Base-by-base conservation (phyloP, 2,797 vertebrate species). In the Halcyon smyrnensis region DNA sequence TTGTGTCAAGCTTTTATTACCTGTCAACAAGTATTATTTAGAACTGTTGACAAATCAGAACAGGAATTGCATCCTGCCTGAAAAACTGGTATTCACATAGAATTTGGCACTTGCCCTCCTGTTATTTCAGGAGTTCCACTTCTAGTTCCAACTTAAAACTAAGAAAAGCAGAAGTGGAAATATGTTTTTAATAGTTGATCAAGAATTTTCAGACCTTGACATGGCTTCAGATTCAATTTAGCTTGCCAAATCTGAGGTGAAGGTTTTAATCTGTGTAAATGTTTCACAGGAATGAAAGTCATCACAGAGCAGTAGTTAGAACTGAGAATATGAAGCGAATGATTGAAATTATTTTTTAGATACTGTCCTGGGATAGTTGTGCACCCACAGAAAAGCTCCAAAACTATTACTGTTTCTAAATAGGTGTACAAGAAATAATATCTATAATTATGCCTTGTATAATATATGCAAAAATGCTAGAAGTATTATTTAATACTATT, bases 1-100 rank as follows among this genome's bases (percentile, higher is more conserved):
- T 87, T 92, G 71, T 71, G 60, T 62, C 71, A 94, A 89, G 84
- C 15, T 80, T 77, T 27, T 80, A 12, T 24, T 56, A 48, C 4
- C 78, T 96, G 75, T 96, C 92, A 95, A 74, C 93, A 87, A 89
- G 68, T 94, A 60, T 83, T 95, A 96, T 95, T 96, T 89, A 54
- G 64, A 96, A 68, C 78, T 95, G 93, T 94, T 96, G 95, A 97
- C 71, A 94, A 89, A 83, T 90, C 37, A 77, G 45, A 83, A 68
- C 34, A 86, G 37, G 36, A 94, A 90, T 75, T 91, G 43, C 80
- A 36, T 95, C 46, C 57, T 78, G 23, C 37, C 43, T 74, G 50
- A 37, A 77, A 88, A 76, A 69, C 25, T 4, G 0, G 14, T 65
- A 71, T 53, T 89, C 56, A 71, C 70, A 62, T 19, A 81, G 56